These are phyloP conservation scores for Leptogaster cylindrica DNA, from an alignment of 2,888 invertebrate species.

Conservation along the genomic window DNA sequence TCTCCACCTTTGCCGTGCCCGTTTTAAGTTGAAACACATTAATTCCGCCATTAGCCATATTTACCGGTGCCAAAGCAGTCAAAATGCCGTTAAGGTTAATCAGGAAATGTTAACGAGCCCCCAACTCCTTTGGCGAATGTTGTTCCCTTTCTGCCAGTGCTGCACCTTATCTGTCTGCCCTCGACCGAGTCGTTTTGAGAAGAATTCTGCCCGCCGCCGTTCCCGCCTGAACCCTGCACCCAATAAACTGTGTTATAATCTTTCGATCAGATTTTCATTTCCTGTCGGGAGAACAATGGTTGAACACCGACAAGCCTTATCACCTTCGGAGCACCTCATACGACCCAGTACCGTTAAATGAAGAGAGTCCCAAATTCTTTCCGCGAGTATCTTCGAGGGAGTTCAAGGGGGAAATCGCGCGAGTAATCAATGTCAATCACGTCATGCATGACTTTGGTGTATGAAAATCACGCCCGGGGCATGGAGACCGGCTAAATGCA, in stretches of 20 bases:
- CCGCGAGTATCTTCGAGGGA: conserved; percentile 15
- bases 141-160: conserved; percentile 1
- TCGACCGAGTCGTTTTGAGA: too few relatives aligned
- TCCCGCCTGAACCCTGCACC: conserved; percentile 12
- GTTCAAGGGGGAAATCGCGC: conserved; percentile 15
- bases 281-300: conserved; percentile 23
- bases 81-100: conserved; percentile 24
- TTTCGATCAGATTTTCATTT: conserved; percentile 34
- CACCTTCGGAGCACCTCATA: conserved; percentile 9
- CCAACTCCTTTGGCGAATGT: neutral
- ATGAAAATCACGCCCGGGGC: conserved; percentile 21
- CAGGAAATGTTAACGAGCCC: conserved; percentile 1
- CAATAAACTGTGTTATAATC: conserved; percentile 23
- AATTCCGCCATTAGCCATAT: too few relatives aligned
- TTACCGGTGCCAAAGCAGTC: neutral
- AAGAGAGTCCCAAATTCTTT: conserved; percentile 21
- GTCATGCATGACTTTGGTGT: conserved; percentile 36
- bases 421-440: conserved; percentile 38
- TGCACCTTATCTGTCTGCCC: neutral
- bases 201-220: neutral
- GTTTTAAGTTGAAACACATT: too few relatives aligned
- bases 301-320: conserved; percentile 5
- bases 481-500: conserved; percentile 14
- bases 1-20: too few relatives aligned
- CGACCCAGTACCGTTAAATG: conserved; percentile 27